A percentile compares a stretch with the other conserved stretches of the same genome.
phyloP scores from a whole-genome alignment of 2,888 invertebrate species.

The Volucella inflata region DNA sequence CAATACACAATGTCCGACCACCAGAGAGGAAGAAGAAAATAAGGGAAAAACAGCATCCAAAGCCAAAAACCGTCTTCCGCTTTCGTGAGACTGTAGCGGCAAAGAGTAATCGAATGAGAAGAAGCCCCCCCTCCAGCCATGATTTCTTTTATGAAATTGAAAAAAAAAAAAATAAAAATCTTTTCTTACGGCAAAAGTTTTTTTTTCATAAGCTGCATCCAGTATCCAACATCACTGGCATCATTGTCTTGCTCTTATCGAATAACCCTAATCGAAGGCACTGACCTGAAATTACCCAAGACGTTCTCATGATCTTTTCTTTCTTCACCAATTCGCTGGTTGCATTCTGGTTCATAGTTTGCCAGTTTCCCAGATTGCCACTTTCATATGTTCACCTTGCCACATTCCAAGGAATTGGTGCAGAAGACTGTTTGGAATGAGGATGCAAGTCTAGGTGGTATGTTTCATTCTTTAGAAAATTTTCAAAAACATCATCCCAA shows the following conservation, averaged over 20 bases:
- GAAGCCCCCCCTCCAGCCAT: not conserved
- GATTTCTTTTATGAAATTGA: conserved; percentile 33
- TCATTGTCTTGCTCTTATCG: conserved; percentile 68
- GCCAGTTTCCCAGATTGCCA: too few species aligned
- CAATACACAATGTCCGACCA: conserved; percentile 47
- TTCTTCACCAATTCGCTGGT: not conserved
- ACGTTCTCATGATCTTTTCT: conserved; percentile 45
- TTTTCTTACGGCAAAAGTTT: conserved; percentile 40
- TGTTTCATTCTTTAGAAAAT: conserved; percentile 9
- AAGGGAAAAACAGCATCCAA: not conserved
- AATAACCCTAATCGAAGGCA: conserved; percentile 71
- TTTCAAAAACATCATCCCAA: not conserved
- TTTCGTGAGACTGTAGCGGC: conserved; percentile 14
- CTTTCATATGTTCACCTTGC: conserved; percentile 32
- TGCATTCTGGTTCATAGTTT: conserved; percentile 22
- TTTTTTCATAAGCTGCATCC: conserved; percentile 61
- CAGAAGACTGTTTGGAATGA: conserved; percentile 47
- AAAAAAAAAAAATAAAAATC: conserved; percentile 6
- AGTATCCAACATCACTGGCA: conserved; percentile 50
- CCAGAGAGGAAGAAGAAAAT: not conserved
- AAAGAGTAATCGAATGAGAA: conserved; percentile 17
- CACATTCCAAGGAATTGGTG: conserved; percentile 57
- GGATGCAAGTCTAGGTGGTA: not conserved
- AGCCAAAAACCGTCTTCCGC: conserved; percentile 6
- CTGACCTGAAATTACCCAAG: conserved; percentile 69